Evolutionary conservation across 2,888 invertebrate species (phyloP).

Genomic region (Acleris literana): DNA sequence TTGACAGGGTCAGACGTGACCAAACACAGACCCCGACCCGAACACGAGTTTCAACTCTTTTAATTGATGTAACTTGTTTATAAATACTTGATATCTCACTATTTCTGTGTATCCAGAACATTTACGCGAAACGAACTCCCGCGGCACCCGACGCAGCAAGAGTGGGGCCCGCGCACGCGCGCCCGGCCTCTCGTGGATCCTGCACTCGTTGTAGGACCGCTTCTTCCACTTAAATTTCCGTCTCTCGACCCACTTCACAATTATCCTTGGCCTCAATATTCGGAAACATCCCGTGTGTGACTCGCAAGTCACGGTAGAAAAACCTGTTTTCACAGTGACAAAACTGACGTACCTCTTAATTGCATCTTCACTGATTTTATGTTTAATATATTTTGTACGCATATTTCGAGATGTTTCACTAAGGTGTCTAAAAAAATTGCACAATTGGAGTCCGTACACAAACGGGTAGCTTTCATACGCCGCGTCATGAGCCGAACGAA

Average conservation of each 20-base stretch:
- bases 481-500: background rate
- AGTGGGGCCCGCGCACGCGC: too few relatives aligned
- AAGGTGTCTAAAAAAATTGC: background rate
- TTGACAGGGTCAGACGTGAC: too few relatives aligned
- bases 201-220: background rate
- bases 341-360: background rate
- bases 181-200: background rate
- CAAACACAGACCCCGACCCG: too few relatives aligned
- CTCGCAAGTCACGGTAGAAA: background rate
- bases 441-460: too few relatives aligned
- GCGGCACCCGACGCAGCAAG: too few relatives aligned
- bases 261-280: too few relatives aligned
- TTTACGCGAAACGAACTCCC: too few relatives aligned
- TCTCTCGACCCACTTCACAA: background rate
- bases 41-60: too few relatives aligned
- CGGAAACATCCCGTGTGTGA: too few relatives aligned
- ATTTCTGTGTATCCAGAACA: too few relatives aligned
- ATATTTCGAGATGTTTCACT: background rate
- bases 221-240: constrained; percentile 9
- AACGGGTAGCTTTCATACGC: background rate
- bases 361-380: background rate
- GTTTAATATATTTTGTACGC: background rate
- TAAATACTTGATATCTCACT: too few relatives aligned
- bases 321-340: background rate
- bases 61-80: too few relatives aligned